Base-by-base conservation (phyloP, 2,113 vertebrate genomes). In the Labeo catla region DNA sequence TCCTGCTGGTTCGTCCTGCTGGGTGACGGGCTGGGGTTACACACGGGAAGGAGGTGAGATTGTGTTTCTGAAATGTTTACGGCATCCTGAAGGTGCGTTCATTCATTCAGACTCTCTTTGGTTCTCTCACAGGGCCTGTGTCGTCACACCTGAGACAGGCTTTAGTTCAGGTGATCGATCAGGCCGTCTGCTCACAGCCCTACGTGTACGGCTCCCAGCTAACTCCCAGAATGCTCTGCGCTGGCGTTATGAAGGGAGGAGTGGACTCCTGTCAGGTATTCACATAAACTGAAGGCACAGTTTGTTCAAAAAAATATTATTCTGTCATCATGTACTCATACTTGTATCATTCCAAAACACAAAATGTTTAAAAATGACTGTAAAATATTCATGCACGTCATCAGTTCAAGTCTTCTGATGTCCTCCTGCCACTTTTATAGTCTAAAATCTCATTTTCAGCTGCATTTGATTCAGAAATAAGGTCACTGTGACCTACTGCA, bases 251-350 rank as follows among this genome's bases (percentile, higher is more conserved):
- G 88, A 84, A 89, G 0, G 95, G 95, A 50, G 94, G 94, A 39
- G 92, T 95, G 59, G 95, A 96, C 82, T 93, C 95, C n/a, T 96
- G 95, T 85, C 95, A 96, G 95, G 95, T 96, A 52, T 28, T 8
- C 50, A 34, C 47, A 74, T 49, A 1, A 5, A 45, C 13, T 74
- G 49, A 49, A 43, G 8, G 3, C 13, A 70, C 4, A 70, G 6
- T 9, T 19, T 70, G 13, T 15, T 70, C 8, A 16, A 39, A 39
- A 70, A 28, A 9, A 8, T 1, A 68, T 16, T 8, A 70, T 39
- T 34, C 34, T 68, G 65, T 8, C 65, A 66, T 66, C 6, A 15
- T 66, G 34, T 6, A 54, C 52, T 6, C 52, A 52, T 13, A 4
- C 50, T 50, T 11, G 4, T 52, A 12, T 52, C 50, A 52, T 54